Evolutionary conservation across 2,888 invertebrate genomes (phyloP).

Genomic region (Terebella lapidaria): DNA sequence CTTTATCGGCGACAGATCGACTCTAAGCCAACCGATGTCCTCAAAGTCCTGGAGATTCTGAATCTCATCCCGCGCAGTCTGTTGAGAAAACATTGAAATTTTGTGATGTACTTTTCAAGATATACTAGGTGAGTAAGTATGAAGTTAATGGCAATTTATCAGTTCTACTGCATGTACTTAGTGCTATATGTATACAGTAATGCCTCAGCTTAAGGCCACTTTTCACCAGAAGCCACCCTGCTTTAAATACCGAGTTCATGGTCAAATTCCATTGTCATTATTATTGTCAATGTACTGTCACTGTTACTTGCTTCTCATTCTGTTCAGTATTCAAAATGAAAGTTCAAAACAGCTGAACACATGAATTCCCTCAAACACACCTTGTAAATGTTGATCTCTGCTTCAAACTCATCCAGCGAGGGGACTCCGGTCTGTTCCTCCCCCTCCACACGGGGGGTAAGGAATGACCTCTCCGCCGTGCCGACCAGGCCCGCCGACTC

Average conservation of each 20-base stretch:
- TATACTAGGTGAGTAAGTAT: not conserved
- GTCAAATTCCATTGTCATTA: too few relatives aligned
- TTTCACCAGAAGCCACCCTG: too few relatives aligned
- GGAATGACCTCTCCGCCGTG: slow-evolving; percentile 45
- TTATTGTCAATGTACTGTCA: too few relatives aligned
- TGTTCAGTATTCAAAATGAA: too few relatives aligned
- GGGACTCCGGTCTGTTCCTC: slow-evolving; percentile 39
- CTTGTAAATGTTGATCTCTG: slow-evolving; percentile 51
- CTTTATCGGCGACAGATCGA: slow-evolving; percentile 51
- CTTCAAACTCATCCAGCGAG: slow-evolving; percentile 51
- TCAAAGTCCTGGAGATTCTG: slow-evolving; percentile 39
- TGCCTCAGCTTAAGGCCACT: too few relatives aligned
- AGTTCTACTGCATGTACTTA: too few relatives aligned
- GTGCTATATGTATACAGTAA: too few relatives aligned
- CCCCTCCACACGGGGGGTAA: slow-evolving; percentile 41
- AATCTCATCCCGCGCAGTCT: slow-evolving; percentile 51
- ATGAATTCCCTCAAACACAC: too few relatives aligned
- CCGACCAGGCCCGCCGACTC: slow-evolving; percentile 38
- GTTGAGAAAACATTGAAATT: slow-evolving; percentile 6
- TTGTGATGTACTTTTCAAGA: not conserved
- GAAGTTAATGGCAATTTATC: too few relatives aligned
- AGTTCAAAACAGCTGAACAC: too few relatives aligned
- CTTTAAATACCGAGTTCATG: too few relatives aligned
- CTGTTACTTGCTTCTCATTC: too few relatives aligned
- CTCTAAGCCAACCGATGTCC: slow-evolving; percentile 50